Base-by-base conservation (phyloP, 1,140 invertebrate species). In the Caenorhabditis briggsae region DNA sequence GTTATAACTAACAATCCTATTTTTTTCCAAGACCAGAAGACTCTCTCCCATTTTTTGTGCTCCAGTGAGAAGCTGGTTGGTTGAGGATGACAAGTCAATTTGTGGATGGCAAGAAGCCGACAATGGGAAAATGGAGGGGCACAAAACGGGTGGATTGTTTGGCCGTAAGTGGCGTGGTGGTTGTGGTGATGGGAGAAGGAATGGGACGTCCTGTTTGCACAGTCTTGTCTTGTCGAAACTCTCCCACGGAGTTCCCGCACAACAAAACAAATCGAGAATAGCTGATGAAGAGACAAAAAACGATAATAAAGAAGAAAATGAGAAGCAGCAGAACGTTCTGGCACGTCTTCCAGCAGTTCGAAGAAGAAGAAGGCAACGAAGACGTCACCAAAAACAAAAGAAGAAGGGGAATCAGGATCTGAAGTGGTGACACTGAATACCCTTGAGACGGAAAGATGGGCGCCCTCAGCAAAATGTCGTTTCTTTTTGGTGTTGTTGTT, bases 341-440 rank as follows among this genome's bases (percentile, higher is more conserved):
- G 64, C 16, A 70, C 64, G 33, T 70, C 64, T 70, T 70, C 64
- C 64, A 70, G 64, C 23, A 70, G 58, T 16, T 14, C 14, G 56
- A 58, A 58, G 56, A 46, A 58, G 56, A 46, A 70, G 43, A 43
- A 18, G 41, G 7, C 43, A 11, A 46, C 2, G 46, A 78, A 20
- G 70, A 23, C 33, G n/a, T 25, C 12, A 74, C 12, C 11, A 41
- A 46, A 48, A 74, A 74, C 41, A 74, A 74, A 48, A 46, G 65
- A 20, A 74, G 65, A 74, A 78, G 46, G 23, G 33, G 70, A 78
- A 50, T 78, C 70, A 50, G 70, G 46, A 50, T 78, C 41, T 78
- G 70, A 78, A 78, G 70, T 78, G 70, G 70, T 78, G 70, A 78
- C 70, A 78, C 70, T 78, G 70, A 78, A 78, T 78, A 78, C 70